phyloP scores from a whole-genome alignment of 2,888 invertebrate species.

The Anticlea derivata region DNA sequence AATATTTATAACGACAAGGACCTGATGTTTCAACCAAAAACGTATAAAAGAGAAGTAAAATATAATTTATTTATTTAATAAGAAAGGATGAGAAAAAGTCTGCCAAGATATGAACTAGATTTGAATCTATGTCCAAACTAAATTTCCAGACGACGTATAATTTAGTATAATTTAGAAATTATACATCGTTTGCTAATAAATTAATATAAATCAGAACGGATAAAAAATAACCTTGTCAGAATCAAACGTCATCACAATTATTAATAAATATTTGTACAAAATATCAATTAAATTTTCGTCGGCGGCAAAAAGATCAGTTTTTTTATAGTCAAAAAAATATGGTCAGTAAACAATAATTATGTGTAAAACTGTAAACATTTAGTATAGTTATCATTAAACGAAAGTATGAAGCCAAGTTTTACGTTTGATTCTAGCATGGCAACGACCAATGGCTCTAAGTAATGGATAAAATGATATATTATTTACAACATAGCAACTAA shows the following conservation, averaged over 20 bases:
- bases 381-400: background rate
- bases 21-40: conserved; percentile 37
- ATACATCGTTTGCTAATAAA: background rate
- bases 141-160: background rate
- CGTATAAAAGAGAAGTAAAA: conserved; percentile 30
- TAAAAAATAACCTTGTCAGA: conserved; percentile 6
- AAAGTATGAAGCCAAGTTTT: conserved; percentile 6
- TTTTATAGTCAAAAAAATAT: no score
- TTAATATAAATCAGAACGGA: conserved; percentile 4
- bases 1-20: conserved; percentile 39
- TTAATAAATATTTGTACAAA: conserved; percentile 13
- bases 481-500: conserved; percentile 33
- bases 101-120: conserved; percentile 16
- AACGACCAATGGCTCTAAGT: conserved; percentile 37
- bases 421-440: conserved; percentile 31
- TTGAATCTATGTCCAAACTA: conserved; percentile 9
- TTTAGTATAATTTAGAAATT: conserved; percentile 18
- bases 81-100: conserved; percentile 26
- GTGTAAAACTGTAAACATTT: background rate
- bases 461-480: conserved; percentile 36
- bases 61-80: conserved; percentile 34
- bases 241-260: conserved; percentile 4
- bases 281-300: background rate
- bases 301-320: no score
- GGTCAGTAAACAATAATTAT: conserved; percentile 11